Evolutionary conservation across 2,888 invertebrate genomes (phyloP).

Genomic region (Pachydiplax longipennis): DNA sequence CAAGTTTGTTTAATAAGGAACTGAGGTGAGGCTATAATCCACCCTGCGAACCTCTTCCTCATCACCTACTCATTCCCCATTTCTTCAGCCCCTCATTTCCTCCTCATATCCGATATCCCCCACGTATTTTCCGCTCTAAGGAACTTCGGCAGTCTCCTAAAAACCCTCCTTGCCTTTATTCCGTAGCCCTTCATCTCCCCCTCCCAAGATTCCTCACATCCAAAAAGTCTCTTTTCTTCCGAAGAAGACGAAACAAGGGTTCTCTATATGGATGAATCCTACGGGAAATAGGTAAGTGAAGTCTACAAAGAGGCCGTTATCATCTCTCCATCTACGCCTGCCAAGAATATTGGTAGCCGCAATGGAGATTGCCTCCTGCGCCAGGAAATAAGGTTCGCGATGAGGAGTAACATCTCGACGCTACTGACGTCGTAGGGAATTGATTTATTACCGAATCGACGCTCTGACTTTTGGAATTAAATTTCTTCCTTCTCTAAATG

Average conservation of each 20-base stretch:
- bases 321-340: background rate
- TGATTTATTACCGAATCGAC: background rate
- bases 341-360: background rate
- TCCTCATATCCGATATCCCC: background rate
- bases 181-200: background rate
- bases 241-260: background rate
- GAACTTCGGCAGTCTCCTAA: background rate
- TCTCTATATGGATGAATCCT: background rate
- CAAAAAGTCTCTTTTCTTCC: background rate
- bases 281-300: background rate
- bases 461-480: background rate
- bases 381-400: background rate
- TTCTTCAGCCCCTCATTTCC: background rate
- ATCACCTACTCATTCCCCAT: background rate
- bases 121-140: background rate
- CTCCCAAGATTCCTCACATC: background rate
- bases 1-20: background rate
- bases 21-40: background rate
- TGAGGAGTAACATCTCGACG: background rate
- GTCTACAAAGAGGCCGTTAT: background rate
- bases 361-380: background rate
- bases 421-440: background rate
- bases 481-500: background rate
- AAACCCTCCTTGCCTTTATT: background rate
- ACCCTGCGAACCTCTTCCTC: background rate